Conservation (phyloP, 2,797 vertebrate genomes). For the Peromyscus attwateri region DNA sequence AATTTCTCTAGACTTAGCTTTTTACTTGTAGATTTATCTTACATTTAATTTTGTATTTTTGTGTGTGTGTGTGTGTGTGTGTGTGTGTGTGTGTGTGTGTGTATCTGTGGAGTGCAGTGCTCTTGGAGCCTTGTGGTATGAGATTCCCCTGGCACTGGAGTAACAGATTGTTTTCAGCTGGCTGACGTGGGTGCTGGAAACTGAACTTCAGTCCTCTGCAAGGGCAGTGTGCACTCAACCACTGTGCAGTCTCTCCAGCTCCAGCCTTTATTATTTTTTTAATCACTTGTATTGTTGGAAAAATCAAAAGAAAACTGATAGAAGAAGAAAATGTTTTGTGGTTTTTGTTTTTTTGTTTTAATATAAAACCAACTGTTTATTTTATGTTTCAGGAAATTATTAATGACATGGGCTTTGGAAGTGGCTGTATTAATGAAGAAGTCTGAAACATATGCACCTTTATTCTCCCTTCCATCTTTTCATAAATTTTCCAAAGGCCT, state of each 20-base stretch:
- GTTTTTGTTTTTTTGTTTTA: background rate
- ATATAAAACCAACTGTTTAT: slow-evolving; percentile 48
- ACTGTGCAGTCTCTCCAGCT: background rate
- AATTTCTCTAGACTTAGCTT: slow-evolving; percentile 25
- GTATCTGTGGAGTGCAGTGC: background rate
- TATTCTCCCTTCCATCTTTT: slow-evolving; percentile 97
- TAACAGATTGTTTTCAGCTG: background rate
- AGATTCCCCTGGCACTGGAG: background rate
- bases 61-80: background rate
- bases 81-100: background rate
- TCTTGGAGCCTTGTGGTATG: background rate
- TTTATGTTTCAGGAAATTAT: slow-evolving; percentile 92
- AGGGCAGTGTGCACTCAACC: background rate
- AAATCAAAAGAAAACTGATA: slow-evolving; percentile 7
- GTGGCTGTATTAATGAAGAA: slow-evolving; percentile 97
- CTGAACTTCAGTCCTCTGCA: background rate
- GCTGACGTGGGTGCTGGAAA: background rate
- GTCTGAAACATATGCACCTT: slow-evolving; percentile 95
- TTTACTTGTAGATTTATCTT: background rate
- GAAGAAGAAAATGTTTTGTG: background rate
- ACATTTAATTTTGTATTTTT: background rate
- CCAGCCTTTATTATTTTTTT: slow-evolving; percentile 3
- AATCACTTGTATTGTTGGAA: slow-evolving; percentile 30
- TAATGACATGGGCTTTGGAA: slow-evolving; percentile 98
- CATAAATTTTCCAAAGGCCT: slow-evolving; percentile 98